Percentiles rank a stretch among this genome's conserved stretches.
These are phyloP conservation scores for Linurgus olivaceus DNA, from an alignment of 2,797 vertebrate species.

Conservation along the genomic window DNA sequence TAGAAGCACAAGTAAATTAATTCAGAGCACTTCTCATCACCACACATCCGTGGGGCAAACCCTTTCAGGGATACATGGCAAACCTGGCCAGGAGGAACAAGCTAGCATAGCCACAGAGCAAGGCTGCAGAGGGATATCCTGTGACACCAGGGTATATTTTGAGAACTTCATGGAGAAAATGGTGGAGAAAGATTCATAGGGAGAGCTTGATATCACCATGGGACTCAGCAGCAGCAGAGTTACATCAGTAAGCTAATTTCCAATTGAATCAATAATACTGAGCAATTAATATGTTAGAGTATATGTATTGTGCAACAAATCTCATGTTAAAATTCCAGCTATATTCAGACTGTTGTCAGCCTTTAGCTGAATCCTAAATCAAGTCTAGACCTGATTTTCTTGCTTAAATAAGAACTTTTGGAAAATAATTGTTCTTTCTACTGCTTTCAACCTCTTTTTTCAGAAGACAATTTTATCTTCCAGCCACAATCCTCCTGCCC, in stretches of 20 bases:
- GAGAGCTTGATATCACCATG: background rate
- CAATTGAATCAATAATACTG: background rate
- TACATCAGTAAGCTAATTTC: background rate
- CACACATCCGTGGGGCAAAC: fast-evolving
- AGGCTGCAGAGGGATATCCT: background rate
- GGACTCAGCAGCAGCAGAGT: background rate
- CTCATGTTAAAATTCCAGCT: background rate
- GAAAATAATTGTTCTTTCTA: background rate
- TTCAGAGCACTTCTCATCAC: background rate
- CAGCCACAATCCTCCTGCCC: background rate
- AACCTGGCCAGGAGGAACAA: background rate
- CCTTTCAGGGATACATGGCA: background rate
- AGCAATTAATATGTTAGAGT: background rate
- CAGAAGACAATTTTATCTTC: background rate
- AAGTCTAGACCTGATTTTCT: background rate
- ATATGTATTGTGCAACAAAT: background rate
- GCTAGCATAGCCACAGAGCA: background rate
- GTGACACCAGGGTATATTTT: background rate
- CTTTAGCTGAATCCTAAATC: background rate
- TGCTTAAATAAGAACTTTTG: background rate
- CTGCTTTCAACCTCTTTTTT: background rate
- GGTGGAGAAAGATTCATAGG: background rate
- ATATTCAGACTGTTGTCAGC: background rate
- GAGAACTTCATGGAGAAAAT: background rate
- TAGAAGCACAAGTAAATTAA: background rate